Conservation (phyloP, 2,888 invertebrate species). For the Clistopyga incitator region DNA sequence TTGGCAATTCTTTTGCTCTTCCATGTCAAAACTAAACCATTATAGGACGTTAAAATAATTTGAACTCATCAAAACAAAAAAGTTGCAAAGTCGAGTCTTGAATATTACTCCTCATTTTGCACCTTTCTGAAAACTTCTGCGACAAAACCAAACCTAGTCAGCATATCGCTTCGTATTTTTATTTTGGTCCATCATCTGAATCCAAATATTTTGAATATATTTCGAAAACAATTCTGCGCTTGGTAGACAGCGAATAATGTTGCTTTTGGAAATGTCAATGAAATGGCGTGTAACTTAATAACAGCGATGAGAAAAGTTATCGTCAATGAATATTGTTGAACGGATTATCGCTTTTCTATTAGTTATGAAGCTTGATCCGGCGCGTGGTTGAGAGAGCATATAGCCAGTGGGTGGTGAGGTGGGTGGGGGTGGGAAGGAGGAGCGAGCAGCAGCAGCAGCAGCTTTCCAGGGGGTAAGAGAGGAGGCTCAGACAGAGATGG, state of each 20-base stretch:
- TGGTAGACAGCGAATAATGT: neutral
- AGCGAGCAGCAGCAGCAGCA: conserved; percentile 43
- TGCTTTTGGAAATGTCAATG: neutral
- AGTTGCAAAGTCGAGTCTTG: too few species aligned
- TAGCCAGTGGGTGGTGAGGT: conserved; percentile 50
- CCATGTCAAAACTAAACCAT: too few species aligned
- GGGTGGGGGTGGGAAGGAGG: conserved; percentile 41
- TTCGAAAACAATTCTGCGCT: too few species aligned
- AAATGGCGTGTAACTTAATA: conserved; percentile 5
- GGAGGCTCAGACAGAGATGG: conserved; percentile 58
- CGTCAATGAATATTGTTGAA: conserved; percentile 62
- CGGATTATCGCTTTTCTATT: conserved; percentile 67
- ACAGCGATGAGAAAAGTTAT: conserved; percentile 29
- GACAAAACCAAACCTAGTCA: too few species aligned
- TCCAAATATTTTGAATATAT: too few species aligned
- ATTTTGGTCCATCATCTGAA: too few species aligned
- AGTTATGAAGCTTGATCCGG: conserved; percentile 65
- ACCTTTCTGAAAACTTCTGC: too few species aligned
- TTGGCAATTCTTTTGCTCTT: too few species aligned
- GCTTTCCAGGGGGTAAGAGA: conserved; percentile 54
- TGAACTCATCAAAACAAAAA: too few species aligned
- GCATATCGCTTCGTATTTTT: too few species aligned
- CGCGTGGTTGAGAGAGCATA: conserved; percentile 61
- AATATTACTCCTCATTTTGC: too few species aligned
- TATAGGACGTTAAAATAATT: too few species aligned